Conservation (phyloP, 2,797 vertebrate species). For the Carapus acus region DNA sequence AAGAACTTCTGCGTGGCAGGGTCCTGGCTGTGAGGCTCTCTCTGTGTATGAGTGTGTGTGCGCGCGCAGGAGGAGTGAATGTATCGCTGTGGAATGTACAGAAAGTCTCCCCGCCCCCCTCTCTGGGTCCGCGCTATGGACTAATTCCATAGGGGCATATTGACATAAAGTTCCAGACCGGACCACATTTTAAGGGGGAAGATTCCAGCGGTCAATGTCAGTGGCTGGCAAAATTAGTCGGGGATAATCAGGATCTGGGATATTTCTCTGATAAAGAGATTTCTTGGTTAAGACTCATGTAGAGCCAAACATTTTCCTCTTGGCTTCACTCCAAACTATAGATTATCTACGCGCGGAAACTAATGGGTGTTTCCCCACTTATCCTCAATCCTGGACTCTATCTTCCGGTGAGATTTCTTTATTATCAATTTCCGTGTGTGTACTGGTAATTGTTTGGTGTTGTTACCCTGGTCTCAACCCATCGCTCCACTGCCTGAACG, state of each 20-base stretch:
- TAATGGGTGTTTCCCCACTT: conserved; percentile 34
- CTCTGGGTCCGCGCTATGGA: conserved; percentile 48
- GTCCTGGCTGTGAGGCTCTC: conserved; percentile 11
- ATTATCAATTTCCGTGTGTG: conserved; percentile 24
- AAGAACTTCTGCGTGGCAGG: conserved; percentile 53
- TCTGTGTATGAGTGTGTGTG: not conserved
- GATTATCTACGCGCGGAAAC: conserved; percentile 34
- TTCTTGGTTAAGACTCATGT: conserved; percentile 56
- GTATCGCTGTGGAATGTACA: conserved; percentile 71
- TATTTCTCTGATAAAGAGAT: no score
- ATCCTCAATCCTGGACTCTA: conserved; percentile 51
- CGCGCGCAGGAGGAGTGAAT: conserved; percentile 56
- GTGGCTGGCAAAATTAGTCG: conserved; percentile 30
- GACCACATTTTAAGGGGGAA: conserved; percentile 46
- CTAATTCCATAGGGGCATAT: conserved; percentile 66
- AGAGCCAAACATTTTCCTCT: conserved; percentile 46
- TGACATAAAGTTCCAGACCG: conserved; percentile 62
- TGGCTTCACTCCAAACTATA: conserved; percentile 56
- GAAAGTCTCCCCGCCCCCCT: conserved; percentile 65
- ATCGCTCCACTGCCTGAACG: conserved; percentile 35
- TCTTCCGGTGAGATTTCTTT: conserved; percentile 62
- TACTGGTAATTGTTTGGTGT: conserved; percentile 13
- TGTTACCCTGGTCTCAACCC: conserved; percentile 28
- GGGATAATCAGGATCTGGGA: no score
- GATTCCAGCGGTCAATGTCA: conserved; percentile 40